Conservation (phyloP, 2,888 invertebrate genomes). For the Himalopsyche kuldschensis region DNA sequence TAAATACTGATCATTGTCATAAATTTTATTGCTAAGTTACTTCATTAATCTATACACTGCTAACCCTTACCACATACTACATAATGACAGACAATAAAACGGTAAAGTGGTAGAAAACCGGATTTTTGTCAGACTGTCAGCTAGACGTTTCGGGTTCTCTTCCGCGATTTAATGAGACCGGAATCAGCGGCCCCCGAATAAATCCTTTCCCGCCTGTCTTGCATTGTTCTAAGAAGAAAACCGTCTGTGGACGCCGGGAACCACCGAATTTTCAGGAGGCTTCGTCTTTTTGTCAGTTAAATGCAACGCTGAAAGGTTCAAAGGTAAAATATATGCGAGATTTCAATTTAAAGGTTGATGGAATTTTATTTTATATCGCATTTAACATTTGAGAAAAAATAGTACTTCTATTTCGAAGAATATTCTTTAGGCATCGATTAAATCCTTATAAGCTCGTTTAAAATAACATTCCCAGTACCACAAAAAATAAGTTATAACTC, state of each 20-base stretch:
- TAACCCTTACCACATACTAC: background rate
- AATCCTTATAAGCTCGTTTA: no score
- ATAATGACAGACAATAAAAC: background rate
- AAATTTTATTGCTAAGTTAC: background rate
- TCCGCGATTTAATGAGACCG: conserved; percentile 38
- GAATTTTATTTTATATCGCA: background rate
- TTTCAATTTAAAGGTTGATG: background rate
- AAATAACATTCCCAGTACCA: no score
- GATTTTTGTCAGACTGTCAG: conserved; percentile 4
- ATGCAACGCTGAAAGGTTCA: background rate
- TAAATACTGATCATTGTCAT: no score
- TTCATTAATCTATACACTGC: background rate
- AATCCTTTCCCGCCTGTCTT: conserved; percentile 24
- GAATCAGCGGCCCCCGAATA: conserved; percentile 26
- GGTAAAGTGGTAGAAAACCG: background rate
- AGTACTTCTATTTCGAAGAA: no score
- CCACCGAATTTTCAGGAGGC: background rate
- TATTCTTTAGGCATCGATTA: no score
- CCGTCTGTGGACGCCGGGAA: conserved; percentile 18
- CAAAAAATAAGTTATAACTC: no score
- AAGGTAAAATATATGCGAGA: background rate
- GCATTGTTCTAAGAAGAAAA: conserved; percentile 37
- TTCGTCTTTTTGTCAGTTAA: background rate
- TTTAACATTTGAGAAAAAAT: no score
- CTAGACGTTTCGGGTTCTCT: conserved; percentile 25